Evolutionary conservation across 1,140 invertebrate genomes (phyloP), one percentile per base, ranked within the genome.

Genomic region (Leptestheria dahalacensis): DNA sequence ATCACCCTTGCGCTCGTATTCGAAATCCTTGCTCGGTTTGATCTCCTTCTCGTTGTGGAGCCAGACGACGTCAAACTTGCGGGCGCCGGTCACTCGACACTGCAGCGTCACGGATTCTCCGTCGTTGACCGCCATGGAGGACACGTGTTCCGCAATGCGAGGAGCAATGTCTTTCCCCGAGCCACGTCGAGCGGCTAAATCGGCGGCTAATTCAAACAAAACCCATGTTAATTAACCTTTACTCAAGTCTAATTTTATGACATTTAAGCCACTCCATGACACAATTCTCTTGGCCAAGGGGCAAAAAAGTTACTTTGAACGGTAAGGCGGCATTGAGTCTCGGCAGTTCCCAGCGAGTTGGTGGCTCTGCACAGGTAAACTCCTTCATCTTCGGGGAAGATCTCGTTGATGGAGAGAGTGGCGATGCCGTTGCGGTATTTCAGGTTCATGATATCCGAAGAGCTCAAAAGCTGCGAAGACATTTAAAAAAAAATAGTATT

Each of bases 11-110:
- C 81, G 89, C 21, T 85, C 82, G 68, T 94, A 95, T 68, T 89
- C 82, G 79, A 97, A 97, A 74, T 97, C 92, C 74, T 94, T 95
- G 69, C 86, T 91, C 0, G 91, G 86, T 72, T 92, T 94, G 65
- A 97, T 94, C 72, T 95, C 90, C 71, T 94, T 94, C 72, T 94
- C 92, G 69, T 95, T 93, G 72, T 95, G 91, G 48, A 96, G 77
- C 94, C 93, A 97, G 50, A 91, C 78, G 1, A 95, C 88, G 68
- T 94, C 91, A 70, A 93, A 92, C 64, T 90, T 85, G 63, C 86
- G 79, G 3, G 88, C 83, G 9, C 88, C 76, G 66, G 85, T 85
- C 64, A 96, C 89, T 66, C 84, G 81, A 73, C 88, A 93, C 41
- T 83, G 82, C 41, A 96, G 73, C 26, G 82, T 84, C 15, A 94